Base-by-base conservation (phyloP, 1,140 invertebrate genomes). In the Cydia splendana region DNA sequence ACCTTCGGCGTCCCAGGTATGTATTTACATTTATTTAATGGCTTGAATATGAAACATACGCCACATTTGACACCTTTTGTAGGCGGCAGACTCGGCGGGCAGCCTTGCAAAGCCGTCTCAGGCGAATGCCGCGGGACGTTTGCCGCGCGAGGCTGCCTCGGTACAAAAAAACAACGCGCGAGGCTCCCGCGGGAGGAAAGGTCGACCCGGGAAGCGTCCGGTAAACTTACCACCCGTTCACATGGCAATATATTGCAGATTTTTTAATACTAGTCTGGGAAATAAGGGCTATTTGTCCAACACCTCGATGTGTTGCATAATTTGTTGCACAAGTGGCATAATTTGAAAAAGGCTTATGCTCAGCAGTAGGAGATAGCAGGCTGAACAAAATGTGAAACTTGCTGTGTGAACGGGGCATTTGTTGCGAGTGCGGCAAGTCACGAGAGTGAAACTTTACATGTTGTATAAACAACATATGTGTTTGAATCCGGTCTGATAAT, bases 1-100 rank as follows among this genome's bases (percentile, higher is more conserved):
- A 1, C 76, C 87, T 0, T 75, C 80, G 0, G 81, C 85, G 2
- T 80, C 86, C 2, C 88, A 89, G 86, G 88, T 90, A 67, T 18
- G 0, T 18, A 34, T 12, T 67, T 38, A 13, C 65, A 20, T n/a
- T n/a, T 18, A n/a, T 53, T 53, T 20, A 24, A 67, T 13, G 1
- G 24, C 65, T 28, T 28, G 30, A 13, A 67, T 24, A 24, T 34
- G n/a, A 53, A 53, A n/a, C n/a, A 53, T 53, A 53, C 51, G 51
- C 51, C 51, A 18, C 51, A 6, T 53, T 53, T 53, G 13, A 53
- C 51, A 53, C 51, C 15, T 53, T 53, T 53, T 53, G 51, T 53
- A 53, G 51, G 51, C n/a, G 51, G 51, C 15, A 53, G 51, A 53
- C n/a, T 53, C 51, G 51, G 51, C 51, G 51, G 51, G 51, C 51